Conservation (phyloP, 2,888 invertebrate genomes). For the Patella caerulea region DNA sequence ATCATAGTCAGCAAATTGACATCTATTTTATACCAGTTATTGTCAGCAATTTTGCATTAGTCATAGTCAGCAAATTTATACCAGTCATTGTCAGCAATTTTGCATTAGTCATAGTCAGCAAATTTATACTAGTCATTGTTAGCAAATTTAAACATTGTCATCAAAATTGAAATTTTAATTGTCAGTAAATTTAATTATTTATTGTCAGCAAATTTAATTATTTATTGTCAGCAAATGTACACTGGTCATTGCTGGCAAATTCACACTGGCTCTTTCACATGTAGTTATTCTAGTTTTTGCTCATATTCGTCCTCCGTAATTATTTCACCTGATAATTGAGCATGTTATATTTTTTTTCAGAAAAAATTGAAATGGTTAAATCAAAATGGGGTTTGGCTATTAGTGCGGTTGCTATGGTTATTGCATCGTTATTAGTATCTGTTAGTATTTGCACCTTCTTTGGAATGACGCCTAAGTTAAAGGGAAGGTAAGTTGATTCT, state of each 20-base stretch:
- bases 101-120: too few species aligned
- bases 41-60: too few species aligned
- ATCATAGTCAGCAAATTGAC: too few species aligned
- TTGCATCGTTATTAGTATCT: constrained; percentile 90
- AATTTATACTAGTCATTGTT: neutral
- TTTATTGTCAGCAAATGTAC: too few species aligned
- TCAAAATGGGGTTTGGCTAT: constrained; percentile 89
- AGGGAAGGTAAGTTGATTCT: constrained; percentile 67
- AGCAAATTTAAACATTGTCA: too few species aligned
- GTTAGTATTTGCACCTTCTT: constrained; percentile 76
- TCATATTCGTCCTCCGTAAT: neutral
- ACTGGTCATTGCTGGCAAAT: too few species aligned
- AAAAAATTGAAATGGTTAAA: constrained; percentile 90
- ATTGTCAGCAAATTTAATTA: too few species aligned
- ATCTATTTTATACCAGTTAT: too few species aligned
- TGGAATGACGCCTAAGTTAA: constrained; percentile 70
- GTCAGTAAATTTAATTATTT: too few species aligned
- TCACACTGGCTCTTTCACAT: neutral
- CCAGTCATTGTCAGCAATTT: too few species aligned
- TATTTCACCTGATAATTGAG: neutral
- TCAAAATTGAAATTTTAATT: too few species aligned
- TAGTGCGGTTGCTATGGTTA: constrained; percentile 87
- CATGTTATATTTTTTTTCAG: constrained; percentile 53
- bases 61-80: too few species aligned
- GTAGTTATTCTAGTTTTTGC: neutral